A percentile compares a stretch with the other conserved stretches of the same genome.
phyloP scores from a whole-genome alignment of 2,888 invertebrate species.

The Pseudeuparius sepicola region DNA sequence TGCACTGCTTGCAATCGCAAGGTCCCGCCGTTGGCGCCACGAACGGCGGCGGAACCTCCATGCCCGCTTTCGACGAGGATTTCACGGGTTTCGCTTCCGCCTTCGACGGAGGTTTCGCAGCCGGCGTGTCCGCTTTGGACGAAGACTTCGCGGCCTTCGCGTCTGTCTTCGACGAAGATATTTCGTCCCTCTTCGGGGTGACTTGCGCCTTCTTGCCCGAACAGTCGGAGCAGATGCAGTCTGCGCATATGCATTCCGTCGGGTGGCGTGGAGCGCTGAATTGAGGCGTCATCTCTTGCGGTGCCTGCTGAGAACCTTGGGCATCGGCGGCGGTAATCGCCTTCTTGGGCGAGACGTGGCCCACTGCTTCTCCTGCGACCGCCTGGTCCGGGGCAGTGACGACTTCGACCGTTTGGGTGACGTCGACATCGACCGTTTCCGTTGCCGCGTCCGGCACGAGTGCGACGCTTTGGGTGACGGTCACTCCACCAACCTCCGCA shows the following conservation, averaged over 20 bases:
- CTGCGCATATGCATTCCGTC: background rate
- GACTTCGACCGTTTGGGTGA: too few species aligned
- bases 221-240: background rate
- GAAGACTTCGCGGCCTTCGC: slow-evolving; percentile 4
- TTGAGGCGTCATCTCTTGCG: background rate
- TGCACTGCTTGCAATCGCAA: slow-evolving; percentile 20
- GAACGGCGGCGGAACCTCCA: slow-evolving; percentile 20
- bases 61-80: slow-evolving; percentile 1
- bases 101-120: background rate
- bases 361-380: too few species aligned
- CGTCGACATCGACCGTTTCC: too few species aligned
- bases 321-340: background rate
- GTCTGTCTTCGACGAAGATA: slow-evolving; percentile 8
- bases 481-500: too few species aligned
- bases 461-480: too few species aligned
- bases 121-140: too few species aligned
- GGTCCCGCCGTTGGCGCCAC: slow-evolving; percentile 15
- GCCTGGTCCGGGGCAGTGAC: too few species aligned
- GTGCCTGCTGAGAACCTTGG: background rate
- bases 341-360: too few species aligned
- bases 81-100: background rate
- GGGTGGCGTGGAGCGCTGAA: too few species aligned
- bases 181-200: slow-evolving; percentile 6
- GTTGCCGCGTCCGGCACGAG: too few species aligned
- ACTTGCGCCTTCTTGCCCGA: background rate